phyloP scores from a whole-genome alignment of 2,113 vertebrate genomes.

The Microcebus tavaratra region DNA sequence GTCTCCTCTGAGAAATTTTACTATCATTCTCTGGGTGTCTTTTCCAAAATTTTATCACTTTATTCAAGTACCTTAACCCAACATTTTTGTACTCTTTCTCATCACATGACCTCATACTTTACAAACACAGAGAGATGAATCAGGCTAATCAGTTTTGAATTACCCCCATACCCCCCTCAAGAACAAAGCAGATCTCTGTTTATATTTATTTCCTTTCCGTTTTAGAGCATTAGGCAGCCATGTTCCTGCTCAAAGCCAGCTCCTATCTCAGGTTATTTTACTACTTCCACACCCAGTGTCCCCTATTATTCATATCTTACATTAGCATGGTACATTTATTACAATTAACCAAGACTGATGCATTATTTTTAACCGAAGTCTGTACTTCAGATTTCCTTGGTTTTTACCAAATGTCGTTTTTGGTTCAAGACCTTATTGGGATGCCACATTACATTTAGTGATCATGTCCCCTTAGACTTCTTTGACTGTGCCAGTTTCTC shows the following conservation, averaged over 20 bases:
- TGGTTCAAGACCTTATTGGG: too few species aligned
- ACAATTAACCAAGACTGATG: not conserved
- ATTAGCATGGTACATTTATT: not conserved
- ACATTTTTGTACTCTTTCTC: not conserved
- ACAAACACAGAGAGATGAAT: not conserved
- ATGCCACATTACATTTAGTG: not conserved
- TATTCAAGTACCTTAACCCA: not conserved
- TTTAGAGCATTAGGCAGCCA: not conserved
- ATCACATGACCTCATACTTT: not conserved
- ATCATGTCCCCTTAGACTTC: not conserved
- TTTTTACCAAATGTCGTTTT: not conserved
- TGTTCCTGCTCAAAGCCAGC: not conserved
- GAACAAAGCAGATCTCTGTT: not conserved
- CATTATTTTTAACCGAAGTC: not conserved
- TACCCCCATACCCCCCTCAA: not conserved
- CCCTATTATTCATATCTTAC: not conserved
- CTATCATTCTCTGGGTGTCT: not conserved
- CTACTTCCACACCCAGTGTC: not conserved
- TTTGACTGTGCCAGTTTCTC: not conserved
- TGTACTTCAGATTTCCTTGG: not conserved
- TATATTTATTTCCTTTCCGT: not conserved
- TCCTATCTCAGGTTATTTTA: not conserved
- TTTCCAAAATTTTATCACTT: slow-evolving; percentile 11
- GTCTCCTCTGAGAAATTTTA: not conserved
- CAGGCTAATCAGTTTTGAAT: not conserved